Base-by-base conservation (phyloP, 2,888 invertebrate species). In the Cynaeus angustus region DNA sequence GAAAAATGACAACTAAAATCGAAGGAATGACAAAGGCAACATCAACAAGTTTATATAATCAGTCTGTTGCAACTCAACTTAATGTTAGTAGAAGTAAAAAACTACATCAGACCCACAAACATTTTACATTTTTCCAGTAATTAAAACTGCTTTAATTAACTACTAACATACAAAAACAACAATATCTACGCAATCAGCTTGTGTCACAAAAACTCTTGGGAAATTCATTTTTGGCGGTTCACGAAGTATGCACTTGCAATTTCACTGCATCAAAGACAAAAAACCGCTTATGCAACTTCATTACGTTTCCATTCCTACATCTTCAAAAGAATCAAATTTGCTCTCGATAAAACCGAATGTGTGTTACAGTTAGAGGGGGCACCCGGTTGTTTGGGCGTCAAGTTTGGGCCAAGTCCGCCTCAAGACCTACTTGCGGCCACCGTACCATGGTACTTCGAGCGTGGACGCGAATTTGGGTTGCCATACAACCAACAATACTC, bases 381-480 rank as follows among this genome's bases (percentile, higher is more conserved):
- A 66, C 68, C 71, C 69, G 73, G 70, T 68, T 70, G 74, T 75
- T 75, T 75, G 74, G 75, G 71, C 71, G 70, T 62, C 72, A 70
- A 71, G 74, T 74, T 73, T 73, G 71, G 74, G 75, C 74, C 71
- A 74, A 69, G 74, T 76, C 77, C 75, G 77, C 75, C 72, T 76
- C 72, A 71, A 77, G 77, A 77, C 77, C 77, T 76, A 77, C 77
- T 77, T 77, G 72, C 72, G 71, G 71, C 59, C 70, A 71, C 66
- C 72, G 68, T 74, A 59, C 62, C 68, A 65, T 70, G 69, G 66
- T 58, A 68, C 70, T 64, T 65, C 62, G 66, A 66, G 71, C 72
- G 70, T 70, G 59, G 45, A 56, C 46, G 62, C 72, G 56, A 74
- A 74, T 74, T 73, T 72, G 71, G 72, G 72, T 74, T 72, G 14